Conservation (phyloP, 2,113 vertebrate genomes). For the Nansenia antarctica region DNA sequence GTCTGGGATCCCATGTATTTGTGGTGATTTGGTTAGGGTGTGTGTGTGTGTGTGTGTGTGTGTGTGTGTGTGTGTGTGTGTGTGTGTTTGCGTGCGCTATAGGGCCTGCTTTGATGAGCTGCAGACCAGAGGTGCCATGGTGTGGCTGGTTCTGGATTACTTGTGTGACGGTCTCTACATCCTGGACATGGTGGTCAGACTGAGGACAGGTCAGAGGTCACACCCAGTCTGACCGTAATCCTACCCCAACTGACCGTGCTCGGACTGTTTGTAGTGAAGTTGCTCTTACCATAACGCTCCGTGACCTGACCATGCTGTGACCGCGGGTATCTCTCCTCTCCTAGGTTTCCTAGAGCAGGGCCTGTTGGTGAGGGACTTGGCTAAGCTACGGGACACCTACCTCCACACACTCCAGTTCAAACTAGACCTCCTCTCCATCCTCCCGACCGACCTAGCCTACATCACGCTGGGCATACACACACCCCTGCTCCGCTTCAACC, state of each 20-base stretch:
- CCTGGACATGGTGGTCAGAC: constrained; percentile 81
- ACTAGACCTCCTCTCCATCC: constrained; percentile 84
- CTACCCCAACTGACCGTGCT: too few species aligned
- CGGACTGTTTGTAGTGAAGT: too few species aligned
- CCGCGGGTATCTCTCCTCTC: not conserved
- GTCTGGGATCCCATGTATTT: not conserved
- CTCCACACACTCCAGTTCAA: constrained; percentile 85
- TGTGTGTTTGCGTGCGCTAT: constrained; percentile 4
- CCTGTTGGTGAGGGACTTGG: constrained; percentile 85
- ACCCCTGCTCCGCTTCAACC: constrained; percentile 92
- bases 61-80: too few species aligned
- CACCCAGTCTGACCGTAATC: not conserved
- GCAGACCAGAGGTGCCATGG: constrained; percentile 78
- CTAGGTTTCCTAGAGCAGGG: constrained; percentile 95
- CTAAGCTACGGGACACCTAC: constrained; percentile 82
- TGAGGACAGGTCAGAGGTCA: constrained; percentile 83
- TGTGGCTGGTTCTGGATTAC: constrained; percentile 92
- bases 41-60: too few species aligned
- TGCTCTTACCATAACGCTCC: too few species aligned
- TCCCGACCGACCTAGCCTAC: constrained; percentile 90
- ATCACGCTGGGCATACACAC: constrained; percentile 79
- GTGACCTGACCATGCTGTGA: too few species aligned
- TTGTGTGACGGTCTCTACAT: constrained; percentile 87
- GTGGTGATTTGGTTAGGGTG: too few species aligned
- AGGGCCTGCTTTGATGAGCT: constrained; percentile 95